Evolutionary conservation across 2,113 vertebrate species (phyloP), one percentile per base, ranked within the genome.

Genomic region (Carlito syrichta): DNA sequence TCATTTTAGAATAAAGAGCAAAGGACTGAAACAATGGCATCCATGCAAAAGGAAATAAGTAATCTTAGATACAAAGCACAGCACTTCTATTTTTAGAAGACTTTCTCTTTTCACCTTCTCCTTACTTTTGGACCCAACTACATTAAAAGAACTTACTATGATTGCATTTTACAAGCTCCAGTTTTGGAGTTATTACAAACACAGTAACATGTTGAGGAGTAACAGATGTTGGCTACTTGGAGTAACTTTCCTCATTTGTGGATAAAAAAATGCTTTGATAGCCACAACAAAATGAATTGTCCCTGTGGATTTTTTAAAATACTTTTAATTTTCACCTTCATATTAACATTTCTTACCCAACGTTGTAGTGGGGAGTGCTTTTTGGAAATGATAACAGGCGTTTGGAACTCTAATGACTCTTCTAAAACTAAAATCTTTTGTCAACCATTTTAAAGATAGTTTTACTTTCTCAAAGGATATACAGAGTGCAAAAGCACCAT

Each of bases 401-500:
- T 84, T 97, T 81, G 94, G 91, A 97, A 96, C 94, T 96, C 74
- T 96, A 96, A 97, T 88, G 63, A 96, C 95, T 96, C 93, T 98
- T 93, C 62, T 16, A 90, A 97, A 97, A 97, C 92, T 94, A 94
- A 96, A 97, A 56, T 93, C 97, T 97, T 96, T 97, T 96, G 95
- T 97, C 96, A 94, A 97, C 96, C 97, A 97, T 97, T 94, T 97
- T 94, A 77, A 87, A 95, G 79, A 82, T 60, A 50, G 43, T 95
- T 95, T 92, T 86, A 20, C 8, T 32, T 78, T 94, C 60, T 22
- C 52, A 54, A 3, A 35, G 56, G 43, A 58, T 23, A 97, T 98
- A 63, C 58, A 79, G 97, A 98, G 94, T 96, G 60, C 97, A 97
- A 98, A 96, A 79, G 93, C 96, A 74, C 98, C 98, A 98, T 98